Evolutionary conservation across 2,797 vertebrate species (phyloP).

Genomic region (Intellagama lesueurii): DNA sequence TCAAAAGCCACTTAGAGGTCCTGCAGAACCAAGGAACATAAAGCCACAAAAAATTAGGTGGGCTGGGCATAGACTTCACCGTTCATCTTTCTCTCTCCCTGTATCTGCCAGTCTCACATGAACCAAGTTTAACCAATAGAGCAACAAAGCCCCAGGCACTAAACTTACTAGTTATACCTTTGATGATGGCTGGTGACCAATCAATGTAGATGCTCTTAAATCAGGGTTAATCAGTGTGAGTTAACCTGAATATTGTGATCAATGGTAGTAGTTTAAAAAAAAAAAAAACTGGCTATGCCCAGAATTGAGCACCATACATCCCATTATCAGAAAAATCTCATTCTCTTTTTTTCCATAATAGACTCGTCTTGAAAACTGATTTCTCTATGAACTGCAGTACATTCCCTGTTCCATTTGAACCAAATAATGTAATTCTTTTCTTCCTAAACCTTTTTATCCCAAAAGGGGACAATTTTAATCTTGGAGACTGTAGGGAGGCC

Average conservation of each 20-base stretch:
- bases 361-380: slow-evolving; percentile 29
- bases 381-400: not conserved
- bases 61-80: no score
- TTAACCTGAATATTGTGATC: not conserved
- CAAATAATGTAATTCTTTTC: slow-evolving; percentile 41
- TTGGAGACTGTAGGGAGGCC: not conserved
- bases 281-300: not conserved
- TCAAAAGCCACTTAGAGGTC: no score
- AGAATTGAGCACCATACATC: slow-evolving; percentile 2
- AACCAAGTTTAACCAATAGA: no score
- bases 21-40: no score
- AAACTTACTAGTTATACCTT: no score
- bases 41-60: no score
- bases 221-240: not conserved
- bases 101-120: no score
- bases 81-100: no score
- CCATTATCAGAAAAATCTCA: slow-evolving; percentile 10
- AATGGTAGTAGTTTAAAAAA: not conserved
- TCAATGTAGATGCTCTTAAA: not conserved
- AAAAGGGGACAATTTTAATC: slow-evolving; percentile 49
- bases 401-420: slow-evolving; percentile 24
- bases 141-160: no score
- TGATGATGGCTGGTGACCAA: not conserved
- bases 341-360: not conserved
- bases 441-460: slow-evolving; percentile 45